phyloP scores from a whole-genome alignment of 2,113 vertebrate species.

The Epinephelus fuscoguttatus region DNA sequence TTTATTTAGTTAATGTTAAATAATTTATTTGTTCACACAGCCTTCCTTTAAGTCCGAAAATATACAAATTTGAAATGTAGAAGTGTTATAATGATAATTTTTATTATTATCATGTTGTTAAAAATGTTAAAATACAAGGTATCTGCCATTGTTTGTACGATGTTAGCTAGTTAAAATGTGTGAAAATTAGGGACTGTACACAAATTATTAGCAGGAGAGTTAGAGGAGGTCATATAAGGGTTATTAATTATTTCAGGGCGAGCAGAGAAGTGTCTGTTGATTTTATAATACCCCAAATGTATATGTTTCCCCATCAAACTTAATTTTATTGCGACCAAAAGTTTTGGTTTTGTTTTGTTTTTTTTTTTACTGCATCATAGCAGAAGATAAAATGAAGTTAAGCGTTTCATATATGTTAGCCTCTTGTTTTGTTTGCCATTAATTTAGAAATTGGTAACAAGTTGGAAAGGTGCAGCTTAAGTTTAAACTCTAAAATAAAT shows the following conservation, averaged over 20 bases:
- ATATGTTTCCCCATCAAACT: background rate
- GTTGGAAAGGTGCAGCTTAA: background rate
- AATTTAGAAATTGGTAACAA: background rate
- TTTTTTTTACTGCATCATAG: background rate
- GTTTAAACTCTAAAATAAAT: background rate
- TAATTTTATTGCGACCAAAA: background rate
- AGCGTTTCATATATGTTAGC: background rate
- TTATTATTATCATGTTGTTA: too few species aligned
- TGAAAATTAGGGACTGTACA: background rate
- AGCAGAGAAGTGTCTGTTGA: too few species aligned
- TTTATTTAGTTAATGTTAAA: background rate
- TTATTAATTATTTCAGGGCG: background rate
- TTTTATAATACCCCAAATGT: too few species aligned
- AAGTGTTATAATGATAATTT: too few species aligned
- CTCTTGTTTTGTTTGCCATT: background rate
- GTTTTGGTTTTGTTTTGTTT: too few species aligned
- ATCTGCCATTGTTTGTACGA: too few species aligned
- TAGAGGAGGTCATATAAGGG: too few species aligned
- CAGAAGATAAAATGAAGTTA: background rate
- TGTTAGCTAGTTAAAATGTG: background rate
- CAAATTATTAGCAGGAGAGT: background rate
- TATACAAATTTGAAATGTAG: background rate
- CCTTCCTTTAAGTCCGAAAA: background rate
- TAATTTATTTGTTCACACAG: background rate
- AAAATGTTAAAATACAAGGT: background rate